These are phyloP conservation scores for Malurus melanocephalus DNA, from an alignment of 2,113 vertebrate species.

Conservation along the genomic window DNA sequence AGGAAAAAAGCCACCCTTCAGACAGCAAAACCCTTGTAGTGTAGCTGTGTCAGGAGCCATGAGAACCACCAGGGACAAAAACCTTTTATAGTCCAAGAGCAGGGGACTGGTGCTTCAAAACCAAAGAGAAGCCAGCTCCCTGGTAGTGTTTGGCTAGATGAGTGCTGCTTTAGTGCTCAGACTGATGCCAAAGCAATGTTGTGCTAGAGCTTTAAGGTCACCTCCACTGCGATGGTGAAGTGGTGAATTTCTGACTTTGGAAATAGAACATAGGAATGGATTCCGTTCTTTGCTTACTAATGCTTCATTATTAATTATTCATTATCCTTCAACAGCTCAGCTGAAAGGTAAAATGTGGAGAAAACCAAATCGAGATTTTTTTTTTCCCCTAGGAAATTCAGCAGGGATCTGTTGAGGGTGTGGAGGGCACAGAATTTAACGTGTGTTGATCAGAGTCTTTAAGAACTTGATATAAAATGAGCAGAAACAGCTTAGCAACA, in stretches of 20 bases:
- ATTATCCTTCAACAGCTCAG: background rate
- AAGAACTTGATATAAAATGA: background rate
- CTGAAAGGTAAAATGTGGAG: background rate
- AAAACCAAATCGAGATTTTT: background rate
- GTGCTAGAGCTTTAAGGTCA: background rate
- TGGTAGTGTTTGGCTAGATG: background rate
- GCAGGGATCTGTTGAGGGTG: rapidly evolving
- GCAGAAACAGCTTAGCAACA: background rate
- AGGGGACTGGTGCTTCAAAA: background rate
- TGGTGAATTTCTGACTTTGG: background rate
- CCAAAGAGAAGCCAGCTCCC: background rate
- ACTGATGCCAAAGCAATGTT: background rate
- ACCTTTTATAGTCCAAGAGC: background rate
- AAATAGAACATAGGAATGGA: background rate
- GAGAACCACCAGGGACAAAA: background rate
- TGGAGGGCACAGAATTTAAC: background rate
- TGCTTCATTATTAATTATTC: background rate
- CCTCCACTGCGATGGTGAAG: background rate
- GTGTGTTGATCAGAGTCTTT: background rate
- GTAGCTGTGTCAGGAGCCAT: background rate
- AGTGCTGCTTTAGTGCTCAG: background rate
- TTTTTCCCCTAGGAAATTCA: background rate
- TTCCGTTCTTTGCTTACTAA: background rate
- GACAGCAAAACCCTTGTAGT: background rate
- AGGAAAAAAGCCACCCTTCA: background rate